These are phyloP conservation scores for Scaptomyza pallida DNA, from an alignment of 1,140 invertebrate genomes.

Conservation along the genomic window DNA sequence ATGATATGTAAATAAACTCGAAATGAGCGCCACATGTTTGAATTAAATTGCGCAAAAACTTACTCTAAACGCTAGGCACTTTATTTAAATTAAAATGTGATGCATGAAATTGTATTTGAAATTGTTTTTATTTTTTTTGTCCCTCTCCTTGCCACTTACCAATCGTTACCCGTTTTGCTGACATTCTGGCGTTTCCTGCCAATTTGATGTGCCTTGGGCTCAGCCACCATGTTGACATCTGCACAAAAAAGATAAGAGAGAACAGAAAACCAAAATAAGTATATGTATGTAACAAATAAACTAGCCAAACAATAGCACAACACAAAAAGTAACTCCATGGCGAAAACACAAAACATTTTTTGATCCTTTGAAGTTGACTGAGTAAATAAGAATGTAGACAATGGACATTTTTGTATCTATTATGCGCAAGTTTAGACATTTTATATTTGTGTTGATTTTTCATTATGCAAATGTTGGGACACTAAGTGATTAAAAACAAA, in stretches of 20 bases:
- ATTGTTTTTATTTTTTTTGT: slow-evolving; percentile 7
- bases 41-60: slow-evolving; percentile 70
- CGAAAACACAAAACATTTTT: slow-evolving; percentile 33
- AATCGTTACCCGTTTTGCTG: slow-evolving; percentile 92
- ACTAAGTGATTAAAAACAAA: slow-evolving; percentile 60
- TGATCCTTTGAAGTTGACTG: slow-evolving; percentile 55
- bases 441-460: slow-evolving; percentile 46
- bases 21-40: slow-evolving; percentile 64
- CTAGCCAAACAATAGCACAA: slow-evolving; percentile 19
- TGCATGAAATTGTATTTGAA: slow-evolving; percentile 43
- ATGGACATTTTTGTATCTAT: slow-evolving; percentile 47
- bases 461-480: slow-evolving; percentile 70
- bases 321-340: slow-evolving; percentile 14
- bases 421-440: slow-evolving; percentile 23
- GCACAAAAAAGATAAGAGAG: slow-evolving; percentile 38
- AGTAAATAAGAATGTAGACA: slow-evolving; percentile 30
- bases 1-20: slow-evolving; percentile 78
- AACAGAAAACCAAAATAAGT: slow-evolving; percentile 16
- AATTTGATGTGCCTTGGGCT: slow-evolving; percentile 92
- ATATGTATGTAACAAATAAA: slow-evolving; percentile 1
- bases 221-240: slow-evolving; percentile 90
- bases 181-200: slow-evolving; percentile 91
- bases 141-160: slow-evolving; percentile 85
- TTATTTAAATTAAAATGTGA: slow-evolving; percentile 72
- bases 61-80: slow-evolving; percentile 23